These are phyloP conservation scores for Drosophila nr. perissopoda DNA, from an alignment of 2,888 invertebrate species.

Conservation along the genomic window DNA sequence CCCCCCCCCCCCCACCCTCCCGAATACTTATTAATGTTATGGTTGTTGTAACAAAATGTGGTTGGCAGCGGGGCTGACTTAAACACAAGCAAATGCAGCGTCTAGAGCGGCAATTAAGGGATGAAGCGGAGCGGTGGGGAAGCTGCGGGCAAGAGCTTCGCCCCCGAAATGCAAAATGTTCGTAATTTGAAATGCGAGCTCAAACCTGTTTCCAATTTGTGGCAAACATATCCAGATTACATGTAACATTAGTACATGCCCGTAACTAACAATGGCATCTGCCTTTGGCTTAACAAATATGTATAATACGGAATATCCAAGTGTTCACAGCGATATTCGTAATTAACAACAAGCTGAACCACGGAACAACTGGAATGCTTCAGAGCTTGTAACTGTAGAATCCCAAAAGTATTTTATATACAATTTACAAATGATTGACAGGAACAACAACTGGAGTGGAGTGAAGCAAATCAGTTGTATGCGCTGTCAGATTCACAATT, in stretches of 20 bases:
- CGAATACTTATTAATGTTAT: not conserved
- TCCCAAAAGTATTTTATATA: constrained; percentile 12
- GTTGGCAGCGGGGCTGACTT: constrained; percentile 56
- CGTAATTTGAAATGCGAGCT: constrained; percentile 42
- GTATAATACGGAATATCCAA: not conserved
- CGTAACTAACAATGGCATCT: constrained; percentile 12
- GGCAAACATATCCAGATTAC: constrained; percentile 26
- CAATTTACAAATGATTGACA: constrained; percentile 21
- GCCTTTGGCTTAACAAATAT: not conserved
- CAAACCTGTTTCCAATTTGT: constrained; percentile 53
- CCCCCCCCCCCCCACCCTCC: too few relatives aligned
- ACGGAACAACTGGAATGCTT: constrained; percentile 7
- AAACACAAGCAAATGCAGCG: constrained; percentile 50
- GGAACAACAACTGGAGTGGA: not conserved
- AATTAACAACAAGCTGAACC: constrained; percentile 29
- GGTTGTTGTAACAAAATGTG: constrained; percentile 40
- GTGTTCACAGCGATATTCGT: constrained; percentile 7
- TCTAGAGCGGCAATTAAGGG: constrained; percentile 68
- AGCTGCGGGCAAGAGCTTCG: not conserved
- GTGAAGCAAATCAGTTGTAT: not conserved
- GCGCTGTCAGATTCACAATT: not conserved
- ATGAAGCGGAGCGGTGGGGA: constrained; percentile 19
- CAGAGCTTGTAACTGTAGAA: not conserved
- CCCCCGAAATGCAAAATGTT: constrained; percentile 10
- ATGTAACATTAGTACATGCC: constrained; percentile 5